A percentile compares a stretch with the other conserved stretches of the same genome.
Evolutionary conservation across 2,113 vertebrate species (phyloP).

Genomic region (Lepus americanus): DNA sequence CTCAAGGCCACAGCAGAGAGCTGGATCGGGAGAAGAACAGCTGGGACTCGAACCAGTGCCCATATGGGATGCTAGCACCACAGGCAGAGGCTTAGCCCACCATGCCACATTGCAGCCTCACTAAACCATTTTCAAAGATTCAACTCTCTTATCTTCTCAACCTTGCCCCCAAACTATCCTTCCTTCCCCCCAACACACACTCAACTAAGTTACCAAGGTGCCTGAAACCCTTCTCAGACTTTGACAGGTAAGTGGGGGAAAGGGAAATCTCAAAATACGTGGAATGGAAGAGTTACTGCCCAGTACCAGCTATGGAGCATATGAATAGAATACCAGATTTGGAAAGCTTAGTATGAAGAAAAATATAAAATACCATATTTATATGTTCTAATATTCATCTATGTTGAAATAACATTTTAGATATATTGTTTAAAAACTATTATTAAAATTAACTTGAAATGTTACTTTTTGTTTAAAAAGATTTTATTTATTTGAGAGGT

Average conservation of each 20-base stretch:
- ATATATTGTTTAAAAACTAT: background rate
- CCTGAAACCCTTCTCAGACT: background rate
- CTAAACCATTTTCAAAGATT: no score
- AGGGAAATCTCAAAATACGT: background rate
- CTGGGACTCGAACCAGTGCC: no score
- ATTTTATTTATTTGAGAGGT: no score
- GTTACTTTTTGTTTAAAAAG: background rate
- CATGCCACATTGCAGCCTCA: background rate
- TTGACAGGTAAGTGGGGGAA: background rate
- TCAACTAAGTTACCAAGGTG: background rate
- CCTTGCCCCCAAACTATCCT: background rate
- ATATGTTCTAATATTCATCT: background rate
- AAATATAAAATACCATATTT: background rate
- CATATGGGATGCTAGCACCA: no score
- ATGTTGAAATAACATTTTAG: conserved; percentile 13
- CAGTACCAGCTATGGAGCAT: background rate
- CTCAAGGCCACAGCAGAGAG: no score
- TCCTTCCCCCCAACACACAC: background rate
- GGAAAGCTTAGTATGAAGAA: background rate
- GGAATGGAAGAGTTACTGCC: background rate
- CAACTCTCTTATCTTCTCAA: background rate
- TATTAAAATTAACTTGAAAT: conserved; percentile 3
- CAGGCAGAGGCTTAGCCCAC: no score
- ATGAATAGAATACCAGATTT: background rate
- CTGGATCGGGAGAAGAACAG: no score